Percentiles rank a stretch among this genome's conserved stretches.
These are phyloP conservation scores for Chymomyza procnemis DNA, from an alignment of 2,888 invertebrate species.

Conservation along the genomic window DNA sequence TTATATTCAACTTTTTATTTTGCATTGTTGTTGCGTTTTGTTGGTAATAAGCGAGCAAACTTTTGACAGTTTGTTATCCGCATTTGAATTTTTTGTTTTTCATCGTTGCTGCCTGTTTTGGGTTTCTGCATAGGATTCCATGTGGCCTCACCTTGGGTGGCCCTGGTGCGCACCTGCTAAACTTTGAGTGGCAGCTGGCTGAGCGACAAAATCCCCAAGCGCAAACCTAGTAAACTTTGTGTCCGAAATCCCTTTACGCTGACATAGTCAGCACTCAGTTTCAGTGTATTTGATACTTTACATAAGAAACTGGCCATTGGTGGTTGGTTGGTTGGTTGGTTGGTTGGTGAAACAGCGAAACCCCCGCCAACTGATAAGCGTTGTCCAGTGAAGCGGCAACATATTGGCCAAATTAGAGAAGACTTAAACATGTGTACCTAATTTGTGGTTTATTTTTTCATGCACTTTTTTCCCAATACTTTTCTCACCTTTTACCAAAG, in stretches of 20 bases:
- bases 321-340: background rate
- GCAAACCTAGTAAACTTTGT: too few relatives aligned
- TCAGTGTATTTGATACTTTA: conserved; percentile 27
- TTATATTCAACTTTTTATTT: conserved; percentile 1
- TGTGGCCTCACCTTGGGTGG: background rate
- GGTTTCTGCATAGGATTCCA: background rate
- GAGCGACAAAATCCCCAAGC: conserved; percentile 1
- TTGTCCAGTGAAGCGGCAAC: background rate
- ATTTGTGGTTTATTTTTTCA: conserved; percentile 54
- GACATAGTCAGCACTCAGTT: background rate
- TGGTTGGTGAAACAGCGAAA: conserved; percentile 44
- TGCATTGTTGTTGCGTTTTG: conserved; percentile 21
- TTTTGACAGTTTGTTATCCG: conserved; percentile 76
- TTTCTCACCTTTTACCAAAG: conserved; percentile 58
- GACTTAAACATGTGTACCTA: conserved; percentile 53
- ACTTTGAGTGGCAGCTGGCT: conserved; percentile 49
- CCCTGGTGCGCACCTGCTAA: conserved; percentile 51
- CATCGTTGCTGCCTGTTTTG: conserved; percentile 24
- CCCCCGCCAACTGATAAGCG: conserved; percentile 51
- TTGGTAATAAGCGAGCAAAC: conserved; percentile 68
- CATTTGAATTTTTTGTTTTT: conserved; percentile 53
- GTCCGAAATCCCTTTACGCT: conserved; percentile 12
- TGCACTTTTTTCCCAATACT: conserved; percentile 44
- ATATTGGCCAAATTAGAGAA: background rate
- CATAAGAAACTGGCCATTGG: conserved; percentile 32